Base-by-base conservation (phyloP, 2,888 invertebrate species). In the Melanostoma mellinum region DNA sequence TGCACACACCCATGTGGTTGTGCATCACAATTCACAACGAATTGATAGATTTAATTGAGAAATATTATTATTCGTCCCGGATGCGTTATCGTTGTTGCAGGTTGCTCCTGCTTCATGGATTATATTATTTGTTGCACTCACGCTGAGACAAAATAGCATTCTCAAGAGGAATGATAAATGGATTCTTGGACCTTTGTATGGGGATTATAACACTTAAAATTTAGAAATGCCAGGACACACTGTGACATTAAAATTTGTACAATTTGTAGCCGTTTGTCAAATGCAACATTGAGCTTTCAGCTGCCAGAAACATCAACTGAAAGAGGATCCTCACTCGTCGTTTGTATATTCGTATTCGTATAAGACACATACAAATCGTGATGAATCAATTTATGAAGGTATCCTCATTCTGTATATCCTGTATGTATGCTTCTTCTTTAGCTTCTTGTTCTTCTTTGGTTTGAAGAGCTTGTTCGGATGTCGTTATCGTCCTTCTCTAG, bases 251-350 rank as follows among this genome's bases (percentile, higher is more conserved):
- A 88, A 86, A 88, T 88, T 86, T 87, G 86, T 85, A 86, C 87
- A 88, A 89, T 88, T 88, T 89, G 88, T 88, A 86, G 87, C 85
- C 86, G 86, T 87, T 88, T 88, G 86, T 87, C 87, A 86, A 85
- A 85, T 85, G 82, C 86, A 87, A 87, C 79, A 84, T 67, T 79
- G 74, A 84, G 84, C 79, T 79, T 84, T 79, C 84, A 79, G 60
- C 56, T 84, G 74, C 71, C 84, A 75, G 71, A 44, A 72, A 67
- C 76, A 81, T 81, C 80, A 76, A 74, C 79, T 46, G 46, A 58
- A 65, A 46, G 32, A 69, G 38, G 74, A 58, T n/a, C 44, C 32
- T 20, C n/a, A 40, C 69, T 42, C 46, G 61, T 35, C 10, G 20
- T n/a, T 6, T 30, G 35, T 48, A 48, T 10, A 5, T 44, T 10